Conservation (phyloP, 2,888 invertebrate genomes). For the Limnephilus auricula region DNA sequence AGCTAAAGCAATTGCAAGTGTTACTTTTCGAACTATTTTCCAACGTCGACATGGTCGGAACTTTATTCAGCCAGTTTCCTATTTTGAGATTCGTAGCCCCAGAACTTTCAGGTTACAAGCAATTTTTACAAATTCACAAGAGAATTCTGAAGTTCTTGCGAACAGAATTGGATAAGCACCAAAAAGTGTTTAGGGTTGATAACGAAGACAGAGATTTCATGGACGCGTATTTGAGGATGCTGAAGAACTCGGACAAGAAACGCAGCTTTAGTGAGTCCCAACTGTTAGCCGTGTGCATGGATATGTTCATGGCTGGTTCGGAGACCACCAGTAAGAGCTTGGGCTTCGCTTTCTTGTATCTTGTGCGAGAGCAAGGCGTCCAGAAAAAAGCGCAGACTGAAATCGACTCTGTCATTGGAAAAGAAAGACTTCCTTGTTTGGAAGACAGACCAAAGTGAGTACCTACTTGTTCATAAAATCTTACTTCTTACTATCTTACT, state of each 20-base stretch:
- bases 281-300: conserved; percentile 87
- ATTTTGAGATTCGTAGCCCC: conserved; percentile 85
- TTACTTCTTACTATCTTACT: too few species aligned
- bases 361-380: conserved; percentile 84
- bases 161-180: conserved; percentile 85
- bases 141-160: conserved; percentile 85
- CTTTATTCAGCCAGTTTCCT: conserved; percentile 89
- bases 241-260: conserved; percentile 78
- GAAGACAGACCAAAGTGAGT: conserved; percentile 84
- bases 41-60: conserved; percentile 89
- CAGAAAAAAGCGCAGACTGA: conserved; percentile 87
- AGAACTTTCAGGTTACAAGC: conserved; percentile 85
- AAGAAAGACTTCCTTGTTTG: conserved; percentile 81
- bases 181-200: conserved; percentile 79
- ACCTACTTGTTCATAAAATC: conserved; percentile 32
- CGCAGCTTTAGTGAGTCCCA: conserved; percentile 84
- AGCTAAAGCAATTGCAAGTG: conserved; percentile 82
- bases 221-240: conserved; percentile 86
- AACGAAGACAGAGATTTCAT: conserved; percentile 86
- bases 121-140: conserved; percentile 84
- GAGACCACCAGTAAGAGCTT: conserved; percentile 90
- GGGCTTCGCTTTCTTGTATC: conserved; percentile 86
- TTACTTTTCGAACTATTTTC: conserved; percentile 85
- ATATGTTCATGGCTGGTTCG: conserved; percentile 92
- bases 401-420: conserved; percentile 86